A percentile compares a stretch with the other conserved stretches of the same genome.
These are phyloP conservation scores for Crambe crambe DNA, from an alignment of 37 sponge, comb jelly and placozoan species.

Conservation along the genomic window DNA sequence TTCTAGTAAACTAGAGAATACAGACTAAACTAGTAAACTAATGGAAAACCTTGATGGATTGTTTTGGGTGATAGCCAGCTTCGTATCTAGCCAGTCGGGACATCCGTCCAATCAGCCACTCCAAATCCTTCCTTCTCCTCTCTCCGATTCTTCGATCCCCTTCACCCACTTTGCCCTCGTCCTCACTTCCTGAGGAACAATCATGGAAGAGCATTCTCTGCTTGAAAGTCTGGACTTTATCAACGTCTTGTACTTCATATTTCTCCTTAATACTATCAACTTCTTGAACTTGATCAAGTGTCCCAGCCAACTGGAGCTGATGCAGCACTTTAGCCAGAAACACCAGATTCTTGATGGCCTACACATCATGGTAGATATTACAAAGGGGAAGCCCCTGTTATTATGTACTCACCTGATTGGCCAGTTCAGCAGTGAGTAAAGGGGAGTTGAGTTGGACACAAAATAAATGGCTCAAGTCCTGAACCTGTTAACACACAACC, in stretches of 20 bases:
- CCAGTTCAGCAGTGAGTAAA: conserved; percentile 42
- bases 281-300: not conserved
- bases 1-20: not conserved
- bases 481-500: conserved; percentile 23
- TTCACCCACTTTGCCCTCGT: conserved; percentile 2
- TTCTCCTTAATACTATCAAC: not conserved
- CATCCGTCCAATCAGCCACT: conserved; percentile 53
- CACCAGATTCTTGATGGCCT: conserved; percentile 82
- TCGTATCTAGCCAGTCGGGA: conserved; percentile 63
- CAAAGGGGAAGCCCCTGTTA: no score
- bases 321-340: conserved; percentile 60
- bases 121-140: conserved; percentile 3
- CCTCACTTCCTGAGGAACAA: not conserved
- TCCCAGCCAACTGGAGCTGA: not conserved
- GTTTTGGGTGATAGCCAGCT: conserved; percentile 76
- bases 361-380: not conserved
- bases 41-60: conserved; percentile 65
- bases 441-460: conserved; percentile 47
- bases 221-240: not conserved
- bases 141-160: not conserved
- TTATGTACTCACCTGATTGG: conserved; percentile 75
- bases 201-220: not conserved
- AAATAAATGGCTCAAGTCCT: conserved; percentile 21
- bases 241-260: not conserved
- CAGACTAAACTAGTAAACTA: not conserved